Conservation (phyloP, 2,797 vertebrate species). For the Erpetoichthys calabaricus region DNA sequence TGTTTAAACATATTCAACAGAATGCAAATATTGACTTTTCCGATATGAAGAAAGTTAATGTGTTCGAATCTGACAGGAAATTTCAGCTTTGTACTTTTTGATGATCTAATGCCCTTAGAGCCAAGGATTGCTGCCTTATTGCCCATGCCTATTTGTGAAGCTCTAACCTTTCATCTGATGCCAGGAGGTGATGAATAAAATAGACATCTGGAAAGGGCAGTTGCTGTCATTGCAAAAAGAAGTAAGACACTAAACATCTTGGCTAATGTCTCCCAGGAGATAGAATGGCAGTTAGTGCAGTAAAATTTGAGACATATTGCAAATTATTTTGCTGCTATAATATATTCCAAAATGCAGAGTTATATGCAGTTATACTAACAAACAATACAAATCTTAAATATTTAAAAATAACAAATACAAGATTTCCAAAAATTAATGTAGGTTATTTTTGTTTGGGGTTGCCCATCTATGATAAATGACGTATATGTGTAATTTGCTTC, state of each 20-base stretch:
- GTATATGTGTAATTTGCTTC: no score
- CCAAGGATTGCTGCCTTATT: background rate
- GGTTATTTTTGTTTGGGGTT: no score
- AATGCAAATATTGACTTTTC: slow-evolving; percentile 32
- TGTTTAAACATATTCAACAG: slow-evolving; percentile 19
- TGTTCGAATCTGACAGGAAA: slow-evolving; percentile 13
- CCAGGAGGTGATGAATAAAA: background rate
- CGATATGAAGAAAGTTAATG: slow-evolving; percentile 7
- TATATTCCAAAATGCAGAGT: no score
- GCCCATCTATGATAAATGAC: no score
- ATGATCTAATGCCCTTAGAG: background rate
- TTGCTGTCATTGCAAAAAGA: background rate
- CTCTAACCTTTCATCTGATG: slow-evolving; percentile 1
- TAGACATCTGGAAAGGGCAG: slow-evolving; percentile 2
- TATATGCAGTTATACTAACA: no score
- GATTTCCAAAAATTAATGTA: no score
- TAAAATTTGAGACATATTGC: no score
- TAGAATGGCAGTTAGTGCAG: no score
- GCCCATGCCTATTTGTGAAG: background rate
- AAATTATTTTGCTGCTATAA: no score
- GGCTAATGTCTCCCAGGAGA: background rate
- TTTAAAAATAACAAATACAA: no score
- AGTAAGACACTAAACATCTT: background rate
- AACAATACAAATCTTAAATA: no score
- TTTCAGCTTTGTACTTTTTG: slow-evolving; percentile 11